Conservation (phyloP, 1,140 invertebrate genomes). For the Centruroides sculpturatus region DNA sequence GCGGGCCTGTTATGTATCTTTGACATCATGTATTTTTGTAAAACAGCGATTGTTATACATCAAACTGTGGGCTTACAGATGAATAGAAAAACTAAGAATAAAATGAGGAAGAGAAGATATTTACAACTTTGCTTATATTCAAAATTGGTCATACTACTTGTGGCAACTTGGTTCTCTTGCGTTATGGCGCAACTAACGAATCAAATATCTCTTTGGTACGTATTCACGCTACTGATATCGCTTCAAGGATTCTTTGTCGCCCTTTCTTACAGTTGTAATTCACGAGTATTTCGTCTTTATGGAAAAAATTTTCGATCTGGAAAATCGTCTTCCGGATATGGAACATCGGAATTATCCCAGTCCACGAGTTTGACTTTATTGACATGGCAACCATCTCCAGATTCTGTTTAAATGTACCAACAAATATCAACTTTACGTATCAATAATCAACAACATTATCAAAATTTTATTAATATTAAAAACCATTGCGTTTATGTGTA, state of each 20-base stretch:
- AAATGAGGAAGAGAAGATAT: constrained; percentile 39
- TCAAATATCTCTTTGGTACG: constrained; percentile 25
- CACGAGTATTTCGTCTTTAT: constrained; percentile 40
- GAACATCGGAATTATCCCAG: constrained; percentile 34
- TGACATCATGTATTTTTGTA: constrained; percentile 30
- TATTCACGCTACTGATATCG: constrained; percentile 32
- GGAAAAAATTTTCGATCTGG: constrained; percentile 22
- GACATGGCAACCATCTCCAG: constrained; percentile 31
- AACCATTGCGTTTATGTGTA: too few relatives aligned
- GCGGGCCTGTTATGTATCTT: constrained; percentile 28
- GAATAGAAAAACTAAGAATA: constrained; percentile 34
- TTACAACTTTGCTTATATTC: constrained; percentile 44
- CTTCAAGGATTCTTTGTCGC: constrained; percentile 44
- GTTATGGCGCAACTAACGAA: constrained; percentile 24
- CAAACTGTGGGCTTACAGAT: constrained; percentile 20
- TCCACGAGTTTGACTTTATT: constrained; percentile 38
- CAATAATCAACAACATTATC: too few relatives aligned
- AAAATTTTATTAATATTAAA: too few relatives aligned
- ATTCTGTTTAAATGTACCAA: constrained; percentile 27
- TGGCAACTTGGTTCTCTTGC: constrained; percentile 15
- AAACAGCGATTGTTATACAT: constrained; percentile 34
- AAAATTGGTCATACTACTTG: constrained; percentile 36
- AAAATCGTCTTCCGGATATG: constrained; percentile 24
- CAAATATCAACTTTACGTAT: too few relatives aligned
- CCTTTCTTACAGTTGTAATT: constrained; percentile 47